Conservation (phyloP, 30 jellyfish, hydroid and myxozoan species). For the Sanderia malayensis region DNA sequence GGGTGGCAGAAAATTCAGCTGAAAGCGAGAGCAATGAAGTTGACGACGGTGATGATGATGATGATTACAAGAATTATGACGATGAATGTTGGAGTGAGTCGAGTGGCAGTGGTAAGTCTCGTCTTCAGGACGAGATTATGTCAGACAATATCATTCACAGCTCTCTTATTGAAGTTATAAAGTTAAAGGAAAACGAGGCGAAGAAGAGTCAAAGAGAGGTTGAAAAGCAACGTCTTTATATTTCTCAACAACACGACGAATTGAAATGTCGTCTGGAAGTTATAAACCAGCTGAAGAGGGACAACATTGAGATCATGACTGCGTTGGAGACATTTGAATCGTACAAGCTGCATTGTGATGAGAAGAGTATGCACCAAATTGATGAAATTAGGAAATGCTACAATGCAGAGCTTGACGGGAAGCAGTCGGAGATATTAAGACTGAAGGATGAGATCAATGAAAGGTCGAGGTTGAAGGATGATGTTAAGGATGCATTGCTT, state of each 20-base stretch:
- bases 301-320: conserved; percentile 30
- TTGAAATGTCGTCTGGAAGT: conserved; percentile 9
- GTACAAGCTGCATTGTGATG: conserved; percentile 8
- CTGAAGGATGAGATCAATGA: background rate
- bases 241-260: conserved; percentile 22
- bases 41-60: too few species aligned
- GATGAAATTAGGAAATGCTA: conserved; percentile 1
- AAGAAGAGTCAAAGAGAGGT: background rate
- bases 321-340: conserved; percentile 32
- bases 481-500: background rate
- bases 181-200: conserved; percentile 31
- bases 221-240: background rate
- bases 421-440: conserved; percentile 11
- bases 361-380: conserved; percentile 1
- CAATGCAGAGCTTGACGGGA: conserved; percentile 6
- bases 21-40: background rate
- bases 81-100: conserved; percentile 2
- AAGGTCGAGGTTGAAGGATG: background rate
- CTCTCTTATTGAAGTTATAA: background rate
- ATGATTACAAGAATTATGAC: too few species aligned
- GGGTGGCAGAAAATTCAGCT: background rate
- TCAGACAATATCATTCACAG: background rate
- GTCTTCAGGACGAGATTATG: background rate
- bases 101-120: background rate
- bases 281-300: conserved; percentile 15